phyloP scores from a whole-genome alignment of 2,888 invertebrate genomes.

The Caenorhabditis doughertyi region DNA sequence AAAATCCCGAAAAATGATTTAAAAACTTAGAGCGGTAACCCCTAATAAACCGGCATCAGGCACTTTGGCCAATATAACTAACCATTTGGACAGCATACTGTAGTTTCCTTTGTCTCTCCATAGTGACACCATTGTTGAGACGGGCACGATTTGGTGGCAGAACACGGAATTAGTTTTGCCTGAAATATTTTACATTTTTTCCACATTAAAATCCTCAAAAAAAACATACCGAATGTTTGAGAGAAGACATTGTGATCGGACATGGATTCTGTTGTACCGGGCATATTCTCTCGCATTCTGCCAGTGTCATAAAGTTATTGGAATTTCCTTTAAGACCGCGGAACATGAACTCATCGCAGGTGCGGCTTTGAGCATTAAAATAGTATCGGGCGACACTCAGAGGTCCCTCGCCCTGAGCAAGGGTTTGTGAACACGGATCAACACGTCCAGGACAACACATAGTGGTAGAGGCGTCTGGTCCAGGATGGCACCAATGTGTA shows the following conservation, averaged over 20 bases:
- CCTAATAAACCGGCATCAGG: too few species aligned
- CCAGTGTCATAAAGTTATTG: constrained; percentile 78
- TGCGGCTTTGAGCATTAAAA: constrained; percentile 74
- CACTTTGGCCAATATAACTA: constrained; percentile 36
- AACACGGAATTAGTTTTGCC: constrained; percentile 68
- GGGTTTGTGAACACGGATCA: constrained; percentile 73
- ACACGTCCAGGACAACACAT: constrained; percentile 78
- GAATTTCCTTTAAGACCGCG: constrained; percentile 79
- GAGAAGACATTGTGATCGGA: constrained; percentile 71
- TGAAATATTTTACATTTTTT: constrained; percentile 3
- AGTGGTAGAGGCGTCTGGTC: constrained; percentile 71
- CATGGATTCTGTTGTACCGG: constrained; percentile 78
- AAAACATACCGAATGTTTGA: constrained; percentile 58
- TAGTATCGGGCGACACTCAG: constrained; percentile 68
- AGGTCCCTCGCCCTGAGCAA: constrained; percentile 76
- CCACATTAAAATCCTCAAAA: neutral
- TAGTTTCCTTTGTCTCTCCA: constrained; percentile 76
- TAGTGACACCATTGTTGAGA: constrained; percentile 80
- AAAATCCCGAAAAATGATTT: too few species aligned
- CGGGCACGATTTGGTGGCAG: constrained; percentile 73
- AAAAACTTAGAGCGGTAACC: too few species aligned
- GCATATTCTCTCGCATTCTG: constrained; percentile 74
- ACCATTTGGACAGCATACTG: constrained; percentile 81
- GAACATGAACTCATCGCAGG: constrained; percentile 78
- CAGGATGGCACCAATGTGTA: constrained; percentile 78